Conservation (phyloP, 2,888 invertebrate species). For the Biston stratarius region DNA sequence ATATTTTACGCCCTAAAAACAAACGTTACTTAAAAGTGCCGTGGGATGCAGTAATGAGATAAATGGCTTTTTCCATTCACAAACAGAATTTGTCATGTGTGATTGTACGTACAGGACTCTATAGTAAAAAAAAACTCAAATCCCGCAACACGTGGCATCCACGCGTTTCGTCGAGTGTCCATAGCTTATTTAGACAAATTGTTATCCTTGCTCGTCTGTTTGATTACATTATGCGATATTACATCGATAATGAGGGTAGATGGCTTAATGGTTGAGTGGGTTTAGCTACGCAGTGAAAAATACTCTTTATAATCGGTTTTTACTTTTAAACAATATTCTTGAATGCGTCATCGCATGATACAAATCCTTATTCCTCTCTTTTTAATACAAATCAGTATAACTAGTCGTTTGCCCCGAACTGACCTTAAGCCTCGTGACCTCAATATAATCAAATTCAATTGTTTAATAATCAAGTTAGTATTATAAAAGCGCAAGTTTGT, state of each 20-base stretch:
- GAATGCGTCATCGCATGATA: background rate
- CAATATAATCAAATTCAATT: too few species aligned
- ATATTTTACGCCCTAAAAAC: too few species aligned
- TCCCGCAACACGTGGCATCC: slow-evolving; percentile 38
- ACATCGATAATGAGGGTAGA: slow-evolving; percentile 23
- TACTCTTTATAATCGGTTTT: background rate
- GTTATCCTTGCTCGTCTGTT: slow-evolving; percentile 30
- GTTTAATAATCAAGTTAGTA: too few species aligned
- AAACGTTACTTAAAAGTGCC: background rate
- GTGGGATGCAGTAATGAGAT: background rate
- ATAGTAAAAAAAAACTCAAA: slow-evolving; percentile 10
- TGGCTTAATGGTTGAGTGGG: slow-evolving; percentile 17
- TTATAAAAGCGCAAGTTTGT: too few species aligned
- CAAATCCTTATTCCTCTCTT: too few species aligned
- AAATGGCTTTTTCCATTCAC: background rate
- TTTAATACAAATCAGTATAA: background rate
- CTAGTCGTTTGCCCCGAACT: too few species aligned
- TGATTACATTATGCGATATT: slow-evolving; percentile 34
- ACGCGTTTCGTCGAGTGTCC: slow-evolving; percentile 41
- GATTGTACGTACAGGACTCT: slow-evolving; percentile 1
- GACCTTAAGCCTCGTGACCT: too few species aligned
- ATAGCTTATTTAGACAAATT: slow-evolving; percentile 34
- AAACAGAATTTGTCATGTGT: background rate
- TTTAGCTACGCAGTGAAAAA: background rate
- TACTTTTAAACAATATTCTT: slow-evolving; percentile 16